phyloP scores from a whole-genome alignment of 2,113 vertebrate species.

The Galemys pyrenaicus region DNA sequence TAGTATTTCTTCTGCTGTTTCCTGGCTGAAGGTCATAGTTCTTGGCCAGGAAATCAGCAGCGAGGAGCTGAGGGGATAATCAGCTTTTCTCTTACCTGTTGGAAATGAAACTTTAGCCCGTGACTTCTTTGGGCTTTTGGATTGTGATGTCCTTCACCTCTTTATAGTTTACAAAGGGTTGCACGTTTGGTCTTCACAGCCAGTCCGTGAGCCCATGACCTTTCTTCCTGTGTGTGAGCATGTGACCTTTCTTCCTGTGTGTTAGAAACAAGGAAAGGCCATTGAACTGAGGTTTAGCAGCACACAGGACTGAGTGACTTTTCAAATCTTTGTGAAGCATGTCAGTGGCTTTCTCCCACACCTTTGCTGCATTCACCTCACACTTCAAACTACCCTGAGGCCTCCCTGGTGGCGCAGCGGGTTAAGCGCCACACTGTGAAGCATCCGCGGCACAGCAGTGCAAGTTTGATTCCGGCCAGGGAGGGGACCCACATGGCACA shows the following conservation, averaged over 20 bases:
- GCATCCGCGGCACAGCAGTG: too few relatives aligned
- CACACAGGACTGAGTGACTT: neutral
- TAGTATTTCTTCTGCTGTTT: neutral
- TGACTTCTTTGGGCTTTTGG: neutral
- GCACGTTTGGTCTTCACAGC: neutral
- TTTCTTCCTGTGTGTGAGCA: too few relatives aligned
- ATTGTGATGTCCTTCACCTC: neutral
- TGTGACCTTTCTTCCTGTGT: neutral
- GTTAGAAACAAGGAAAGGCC: slow-evolving; percentile 6
- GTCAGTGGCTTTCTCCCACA: neutral
- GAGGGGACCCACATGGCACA: too few relatives aligned
- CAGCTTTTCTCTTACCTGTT: neutral
- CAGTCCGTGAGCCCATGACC: neutral
- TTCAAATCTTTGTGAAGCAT: neutral
- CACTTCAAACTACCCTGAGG: too few relatives aligned
- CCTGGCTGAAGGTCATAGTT: neutral
- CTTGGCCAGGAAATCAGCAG: neutral
- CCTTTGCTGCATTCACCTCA: neutral
- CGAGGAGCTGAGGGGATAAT: neutral
- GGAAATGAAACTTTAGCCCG: neutral
- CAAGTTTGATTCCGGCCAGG: too few relatives aligned
- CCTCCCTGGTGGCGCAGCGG: too few relatives aligned
- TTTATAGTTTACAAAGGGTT: neutral
- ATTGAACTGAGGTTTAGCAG: neutral
- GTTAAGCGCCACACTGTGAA: too few relatives aligned